Conservation (phyloP, 1,140 invertebrate genomes). For the Platyura marginata region DNA sequence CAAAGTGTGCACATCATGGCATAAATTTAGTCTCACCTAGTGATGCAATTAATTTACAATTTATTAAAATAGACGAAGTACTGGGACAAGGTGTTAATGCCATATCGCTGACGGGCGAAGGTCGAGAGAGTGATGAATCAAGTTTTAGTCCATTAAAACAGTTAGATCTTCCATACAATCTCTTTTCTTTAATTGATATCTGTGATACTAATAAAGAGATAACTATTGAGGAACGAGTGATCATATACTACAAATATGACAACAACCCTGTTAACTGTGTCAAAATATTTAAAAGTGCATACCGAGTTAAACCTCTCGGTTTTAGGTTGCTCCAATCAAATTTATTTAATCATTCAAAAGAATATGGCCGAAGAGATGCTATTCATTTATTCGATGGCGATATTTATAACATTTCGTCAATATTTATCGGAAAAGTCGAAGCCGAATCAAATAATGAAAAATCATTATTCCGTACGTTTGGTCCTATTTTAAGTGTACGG, state of each 20-base stretch:
- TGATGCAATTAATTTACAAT: conserved; percentile 48
- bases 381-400: conserved; percentile 83
- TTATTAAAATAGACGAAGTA: conserved; percentile 59
- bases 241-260: conserved; percentile 96
- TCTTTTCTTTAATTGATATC: conserved; percentile 92
- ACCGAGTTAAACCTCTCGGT: conserved; percentile 68
- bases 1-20: conserved; percentile 73
- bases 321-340: conserved; percentile 86
- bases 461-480: conserved; percentile 51
- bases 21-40: conserved; percentile 81
- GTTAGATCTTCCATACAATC: conserved; percentile 75
- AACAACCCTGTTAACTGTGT: conserved; percentile 92
- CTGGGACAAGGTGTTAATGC: conserved; percentile 79
- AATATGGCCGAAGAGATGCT: conserved; percentile 62
- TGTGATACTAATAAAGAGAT: conserved; percentile 90
- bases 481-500: conserved; percentile 72
- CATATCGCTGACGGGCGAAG: conserved; percentile 80
- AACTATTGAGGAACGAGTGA: conserved; percentile 68
- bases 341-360: conserved; percentile 74
- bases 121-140: conserved; percentile 67
- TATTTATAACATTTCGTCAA: conserved; percentile 69
- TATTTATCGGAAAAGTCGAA: conserved; percentile 48
- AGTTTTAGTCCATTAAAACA: conserved; percentile 69
- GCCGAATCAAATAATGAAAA: conserved; percentile 50
- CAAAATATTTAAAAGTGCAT: conserved; percentile 84